phyloP scores from a whole-genome alignment of 2,888 invertebrate species.

The Clusia tigrina region DNA sequence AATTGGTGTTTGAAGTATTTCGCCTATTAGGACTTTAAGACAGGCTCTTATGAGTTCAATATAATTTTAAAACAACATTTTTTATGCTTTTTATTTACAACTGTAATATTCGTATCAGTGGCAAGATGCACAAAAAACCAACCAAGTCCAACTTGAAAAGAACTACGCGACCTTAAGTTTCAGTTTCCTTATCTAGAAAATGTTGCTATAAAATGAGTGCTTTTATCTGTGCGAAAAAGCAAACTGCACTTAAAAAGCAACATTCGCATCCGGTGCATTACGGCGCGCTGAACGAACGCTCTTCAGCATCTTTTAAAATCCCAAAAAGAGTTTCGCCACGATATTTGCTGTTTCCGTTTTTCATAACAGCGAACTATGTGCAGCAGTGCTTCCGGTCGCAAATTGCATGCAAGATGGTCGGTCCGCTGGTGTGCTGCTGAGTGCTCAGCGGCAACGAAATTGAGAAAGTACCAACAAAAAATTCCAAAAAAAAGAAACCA shows the following conservation, averaged over 20 bases:
- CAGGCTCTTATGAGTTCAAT: no score
- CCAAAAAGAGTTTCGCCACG: conserved; percentile 47
- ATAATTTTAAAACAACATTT: no score
- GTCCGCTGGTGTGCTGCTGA: no score
- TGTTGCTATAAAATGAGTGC: background rate
- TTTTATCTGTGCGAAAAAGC: no score
- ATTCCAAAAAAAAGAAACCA: background rate
- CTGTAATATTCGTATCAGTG: no score
- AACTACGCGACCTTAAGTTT: background rate
- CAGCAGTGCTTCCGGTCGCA: background rate
- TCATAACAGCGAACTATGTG: conserved; percentile 15
- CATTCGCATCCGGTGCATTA: conserved; percentile 52
- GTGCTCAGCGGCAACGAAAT: background rate
- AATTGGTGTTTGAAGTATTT: no score
- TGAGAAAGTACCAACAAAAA: background rate
- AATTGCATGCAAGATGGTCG: conserved; percentile 1
- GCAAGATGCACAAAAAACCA: no score
- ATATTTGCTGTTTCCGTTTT: conserved; percentile 51
- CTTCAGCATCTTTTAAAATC: conserved; percentile 44
- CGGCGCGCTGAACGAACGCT: conserved; percentile 39
- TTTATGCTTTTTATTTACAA: no score
- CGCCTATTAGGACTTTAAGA: no score
- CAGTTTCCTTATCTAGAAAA: background rate
- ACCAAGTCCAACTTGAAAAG: no score
- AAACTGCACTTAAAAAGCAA: conserved; percentile 20